Evolutionary conservation across 2,888 invertebrate species (phyloP).

Genomic region (Synergus gifuensis): DNA sequence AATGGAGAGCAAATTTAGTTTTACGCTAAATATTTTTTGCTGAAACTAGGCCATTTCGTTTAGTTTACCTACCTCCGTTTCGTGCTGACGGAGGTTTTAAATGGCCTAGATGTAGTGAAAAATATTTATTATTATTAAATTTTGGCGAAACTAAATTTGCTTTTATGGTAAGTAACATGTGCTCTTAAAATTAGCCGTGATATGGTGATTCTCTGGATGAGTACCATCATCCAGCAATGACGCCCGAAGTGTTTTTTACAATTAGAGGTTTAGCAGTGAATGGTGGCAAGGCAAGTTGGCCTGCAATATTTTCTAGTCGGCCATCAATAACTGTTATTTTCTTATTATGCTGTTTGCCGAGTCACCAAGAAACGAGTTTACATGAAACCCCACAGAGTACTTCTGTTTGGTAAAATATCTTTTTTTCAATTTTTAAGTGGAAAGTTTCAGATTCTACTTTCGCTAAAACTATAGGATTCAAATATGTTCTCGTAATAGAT

Average conservation of each 20-base stretch:
- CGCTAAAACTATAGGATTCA: neutral
- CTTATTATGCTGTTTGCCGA: slow-evolving; percentile 2
- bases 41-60: too few relatives aligned
- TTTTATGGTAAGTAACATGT: neutral
- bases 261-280: neutral
- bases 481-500: neutral
- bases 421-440: neutral
- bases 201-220: neutral
- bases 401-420: neutral
- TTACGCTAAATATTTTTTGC: neutral
- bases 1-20: too few relatives aligned
- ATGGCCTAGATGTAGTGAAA: too few relatives aligned
- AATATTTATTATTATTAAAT: too few relatives aligned
- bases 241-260: neutral
- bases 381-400: neutral
- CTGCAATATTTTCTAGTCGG: neutral
- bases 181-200: neutral
- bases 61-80: too few relatives aligned
- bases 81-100: too few relatives aligned
- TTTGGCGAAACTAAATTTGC: neutral
- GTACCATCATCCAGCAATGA: neutral
- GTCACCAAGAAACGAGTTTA: neutral
- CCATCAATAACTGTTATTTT: slow-evolving; percentile 31
- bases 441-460: neutral
- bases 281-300: neutral